These are phyloP conservation scores for Dasypogon diadema DNA, from an alignment of 2,888 invertebrate species.

Conservation along the genomic window DNA sequence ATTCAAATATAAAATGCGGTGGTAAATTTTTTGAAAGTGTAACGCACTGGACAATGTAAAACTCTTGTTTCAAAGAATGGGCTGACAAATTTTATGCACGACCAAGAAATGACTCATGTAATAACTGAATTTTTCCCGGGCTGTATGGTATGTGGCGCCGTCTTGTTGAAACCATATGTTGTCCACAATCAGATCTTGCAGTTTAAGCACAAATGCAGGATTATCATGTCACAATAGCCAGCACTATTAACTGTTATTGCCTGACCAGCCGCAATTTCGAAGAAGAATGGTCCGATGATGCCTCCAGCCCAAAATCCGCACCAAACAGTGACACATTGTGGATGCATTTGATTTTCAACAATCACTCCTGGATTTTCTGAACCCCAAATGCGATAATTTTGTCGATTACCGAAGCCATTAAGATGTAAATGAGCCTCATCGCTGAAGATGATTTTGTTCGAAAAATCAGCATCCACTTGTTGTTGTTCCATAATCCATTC, in stretches of 20 bases:
- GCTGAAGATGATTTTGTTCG: slow-evolving; percentile 27
- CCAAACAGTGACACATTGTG: slow-evolving; percentile 1
- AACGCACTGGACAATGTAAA: too few relatives aligned
- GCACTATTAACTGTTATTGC: not conserved
- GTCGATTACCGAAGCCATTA: slow-evolving; percentile 31
- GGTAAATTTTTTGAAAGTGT: too few relatives aligned
- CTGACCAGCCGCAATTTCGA: not conserved
- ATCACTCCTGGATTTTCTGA: not conserved
- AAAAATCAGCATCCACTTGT: slow-evolving; percentile 17
- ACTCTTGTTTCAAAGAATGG: too few relatives aligned
- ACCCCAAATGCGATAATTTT: slow-evolving; percentile 18
- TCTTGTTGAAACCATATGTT: not conserved
- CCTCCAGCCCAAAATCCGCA: slow-evolving; percentile 1
- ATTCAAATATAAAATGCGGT: too few relatives aligned
- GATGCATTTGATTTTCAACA: not conserved
- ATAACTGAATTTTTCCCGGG: too few relatives aligned
- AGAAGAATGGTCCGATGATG: not conserved
- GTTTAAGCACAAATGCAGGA: not conserved
- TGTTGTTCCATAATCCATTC: slow-evolving; percentile 48
- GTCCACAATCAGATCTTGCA: not conserved
- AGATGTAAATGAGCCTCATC: not conserved
- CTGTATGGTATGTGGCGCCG: not conserved
- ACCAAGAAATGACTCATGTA: not conserved
- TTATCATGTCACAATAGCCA: not conserved
- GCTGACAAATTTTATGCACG: too few relatives aligned